Evolutionary conservation across 2,797 vertebrate genomes (phyloP), one percentile per base, ranked within the genome.

Genomic region (Protosalanx chinensis): DNA sequence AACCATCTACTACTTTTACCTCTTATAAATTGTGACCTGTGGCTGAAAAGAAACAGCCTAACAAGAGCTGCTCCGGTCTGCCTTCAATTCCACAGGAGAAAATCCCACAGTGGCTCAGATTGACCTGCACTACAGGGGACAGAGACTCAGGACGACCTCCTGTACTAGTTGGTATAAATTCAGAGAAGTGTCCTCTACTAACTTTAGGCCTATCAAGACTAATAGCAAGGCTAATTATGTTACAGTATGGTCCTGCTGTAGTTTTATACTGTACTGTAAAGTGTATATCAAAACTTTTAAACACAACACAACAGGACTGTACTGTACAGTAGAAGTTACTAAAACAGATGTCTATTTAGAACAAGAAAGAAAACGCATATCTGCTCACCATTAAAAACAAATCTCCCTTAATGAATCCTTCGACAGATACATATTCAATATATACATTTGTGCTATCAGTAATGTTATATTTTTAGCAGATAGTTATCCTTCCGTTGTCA

Each of bases 121-220:
- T 20, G 80, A 76, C 67, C 74, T 49, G 59, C 27, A 32, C 63
- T 15, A 29, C 5, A 2, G 68, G 23, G 15, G 74, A 65, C 67
- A 67, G 66, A 67, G 62, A 15, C 73, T 67, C 70, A 67, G 67
- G 62, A 71, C 71, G 20, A 29, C 56, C 32, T 27, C 1, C 23
- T 27, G 23, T 27, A 27, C 23, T n/a, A 61, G 59, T 57, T 68
- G 66, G 79, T 75, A 65, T 77, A 72, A 68, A 74, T 76, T 73
- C 60, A 74, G 73, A 56, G 72, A 66, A 30, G 56, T 60, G 69
- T 75, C 78, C 68, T 27, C 57, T 20, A 27, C 27, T 23, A 59
- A 27, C 8, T 27, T 20, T 27, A 23, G n/a, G n/a, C n/a, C 20
- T 59, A 27, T 4, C 8, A 27, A 20, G n/a, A 27, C 57, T 59